A percentile compares a stretch with the other conserved stretches of the same genome.
phyloP scores from a whole-genome alignment of 2,888 invertebrate genomes.

The Euplagia quadripunctaria region DNA sequence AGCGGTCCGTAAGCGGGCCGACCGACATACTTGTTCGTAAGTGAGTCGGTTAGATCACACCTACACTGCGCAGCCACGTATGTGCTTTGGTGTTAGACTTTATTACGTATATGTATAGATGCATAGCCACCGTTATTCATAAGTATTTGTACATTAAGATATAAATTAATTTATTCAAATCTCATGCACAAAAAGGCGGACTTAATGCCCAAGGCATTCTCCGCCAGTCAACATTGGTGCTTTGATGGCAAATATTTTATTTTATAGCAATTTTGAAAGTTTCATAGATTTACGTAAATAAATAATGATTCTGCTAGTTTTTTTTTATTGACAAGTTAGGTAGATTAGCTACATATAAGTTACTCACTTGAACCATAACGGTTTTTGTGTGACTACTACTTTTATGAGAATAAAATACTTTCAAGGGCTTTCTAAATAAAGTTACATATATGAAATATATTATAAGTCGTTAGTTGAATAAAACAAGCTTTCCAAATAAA shows the following conservation, averaged over 20 bases:
- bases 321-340: too few relatives aligned
- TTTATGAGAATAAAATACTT: background rate
- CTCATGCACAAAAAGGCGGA: background rate
- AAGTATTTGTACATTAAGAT: background rate
- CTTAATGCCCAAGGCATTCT: background rate
- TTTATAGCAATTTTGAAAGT: background rate
- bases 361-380: too few relatives aligned
- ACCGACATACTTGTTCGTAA: conserved; percentile 40
- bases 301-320: background rate
- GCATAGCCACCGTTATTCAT: conserved; percentile 32
- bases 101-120: conserved; percentile 18
- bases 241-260: background rate
- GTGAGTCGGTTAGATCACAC: conserved; percentile 55
- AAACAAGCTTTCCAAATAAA: background rate
- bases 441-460: background rate
- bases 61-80: conserved; percentile 19
- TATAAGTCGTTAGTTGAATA: background rate
- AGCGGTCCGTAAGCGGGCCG: conserved; percentile 31
- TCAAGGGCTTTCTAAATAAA: background rate
- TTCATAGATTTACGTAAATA: background rate
- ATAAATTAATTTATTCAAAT: background rate
- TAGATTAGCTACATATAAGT: too few relatives aligned
- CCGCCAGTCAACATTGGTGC: background rate
- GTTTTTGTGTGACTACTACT: too few relatives aligned
- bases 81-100: conserved; percentile 41